A percentile compares a stretch with the other conserved stretches of the same genome.
Evolutionary conservation across 2,797 vertebrate species (phyloP).

Genomic region (Lycodopsis pacificus): DNA sequence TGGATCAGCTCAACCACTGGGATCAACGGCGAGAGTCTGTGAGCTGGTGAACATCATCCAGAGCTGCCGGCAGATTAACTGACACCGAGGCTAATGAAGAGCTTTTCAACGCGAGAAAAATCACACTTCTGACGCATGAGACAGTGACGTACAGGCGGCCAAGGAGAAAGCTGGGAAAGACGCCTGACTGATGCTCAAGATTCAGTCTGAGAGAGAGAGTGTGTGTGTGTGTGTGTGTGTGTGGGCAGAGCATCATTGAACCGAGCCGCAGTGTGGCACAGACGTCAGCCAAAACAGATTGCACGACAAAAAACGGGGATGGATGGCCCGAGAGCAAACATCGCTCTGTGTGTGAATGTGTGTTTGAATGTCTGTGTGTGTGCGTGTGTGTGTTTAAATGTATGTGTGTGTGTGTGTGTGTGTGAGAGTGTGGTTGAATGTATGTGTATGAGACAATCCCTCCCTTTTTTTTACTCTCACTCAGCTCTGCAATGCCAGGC

Average conservation of each 20-base stretch:
- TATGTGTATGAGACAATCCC: slow-evolving; percentile 18
- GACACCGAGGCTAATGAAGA: slow-evolving; percentile 25
- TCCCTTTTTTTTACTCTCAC: slow-evolving; percentile 17
- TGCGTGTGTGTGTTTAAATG: slow-evolving; percentile 15
- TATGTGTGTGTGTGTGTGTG: slow-evolving; percentile 4
- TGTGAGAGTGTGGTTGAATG: slow-evolving; percentile 15
- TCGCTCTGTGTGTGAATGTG: background rate
- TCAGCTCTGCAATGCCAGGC: slow-evolving; percentile 47
- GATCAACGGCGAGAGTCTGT: slow-evolving; percentile 1
- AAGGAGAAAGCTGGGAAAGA: slow-evolving; percentile 27
- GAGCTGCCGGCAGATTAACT: slow-evolving; percentile 27
- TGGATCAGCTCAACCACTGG: slow-evolving; percentile 45
- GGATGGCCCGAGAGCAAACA: slow-evolving; percentile 43
- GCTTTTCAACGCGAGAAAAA: slow-evolving; percentile 21
- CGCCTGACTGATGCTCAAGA: slow-evolving; percentile 15
- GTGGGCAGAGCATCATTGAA: slow-evolving; percentile 29
- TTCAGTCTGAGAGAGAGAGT: slow-evolving; percentile 5
- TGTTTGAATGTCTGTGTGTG: background rate
- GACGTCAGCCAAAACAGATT: slow-evolving; percentile 55
- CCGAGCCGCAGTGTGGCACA: slow-evolving; percentile 22
- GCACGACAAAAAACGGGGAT: slow-evolving; percentile 37
- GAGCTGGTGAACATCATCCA: slow-evolving; percentile 25
- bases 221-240: slow-evolving; percentile 16
- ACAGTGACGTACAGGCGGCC: slow-evolving; percentile 25
- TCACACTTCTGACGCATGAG: slow-evolving; percentile 42